Evolutionary conservation across 2,113 vertebrate species (phyloP), one percentile per base, ranked within the genome.

Genomic region (Otocyon megalotis): DNA sequence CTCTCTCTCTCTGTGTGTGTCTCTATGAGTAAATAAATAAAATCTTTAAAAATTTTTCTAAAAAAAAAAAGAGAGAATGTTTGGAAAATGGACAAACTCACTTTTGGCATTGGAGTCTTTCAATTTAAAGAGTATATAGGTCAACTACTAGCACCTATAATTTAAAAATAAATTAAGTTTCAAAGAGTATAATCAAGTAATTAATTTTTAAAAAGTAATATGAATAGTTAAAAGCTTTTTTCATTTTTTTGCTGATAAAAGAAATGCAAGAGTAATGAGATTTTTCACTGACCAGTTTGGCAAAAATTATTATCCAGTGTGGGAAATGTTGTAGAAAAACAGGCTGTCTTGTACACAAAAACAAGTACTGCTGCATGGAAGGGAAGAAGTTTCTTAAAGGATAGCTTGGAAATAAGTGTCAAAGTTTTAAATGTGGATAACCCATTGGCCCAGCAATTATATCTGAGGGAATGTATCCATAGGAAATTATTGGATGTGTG

Each of bases 221-320:
- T n/a, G 19, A 81, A 60, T 93, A 16, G 20, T 54, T 96, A 35
- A 93, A 91, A 88, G 43, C 12, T 71, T 28, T 96, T 69, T 37
- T 72, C 60, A 79, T 32, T 5, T 92, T 94, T 94, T 95, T 82
- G 67, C 37, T 92, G 56, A 90, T 86, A 65, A 84, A 67, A 94
- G 15, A 94, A 74, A 96, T 80, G 13, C 6, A 90, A 62, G 48
- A 74, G 13, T 92, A 84, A 62, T 81, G 50, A 89, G 53, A 62
- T 60, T 88, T 48, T 79, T 80, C 24, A 74, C 60, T 85, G n/a
- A 65, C 37, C 35, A 15, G 20, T 43, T 94, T 97, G 26, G 37
- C 72, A 93, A 71, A 90, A 94, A 62, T 71, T 26, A 87, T 28
- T 60, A 54, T 79, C 5, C 24, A n/a, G 17, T 37, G 5, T 69